phyloP scores from a whole-genome alignment of 2,797 vertebrate genomes.

The Manis crassicaudata region DNA sequence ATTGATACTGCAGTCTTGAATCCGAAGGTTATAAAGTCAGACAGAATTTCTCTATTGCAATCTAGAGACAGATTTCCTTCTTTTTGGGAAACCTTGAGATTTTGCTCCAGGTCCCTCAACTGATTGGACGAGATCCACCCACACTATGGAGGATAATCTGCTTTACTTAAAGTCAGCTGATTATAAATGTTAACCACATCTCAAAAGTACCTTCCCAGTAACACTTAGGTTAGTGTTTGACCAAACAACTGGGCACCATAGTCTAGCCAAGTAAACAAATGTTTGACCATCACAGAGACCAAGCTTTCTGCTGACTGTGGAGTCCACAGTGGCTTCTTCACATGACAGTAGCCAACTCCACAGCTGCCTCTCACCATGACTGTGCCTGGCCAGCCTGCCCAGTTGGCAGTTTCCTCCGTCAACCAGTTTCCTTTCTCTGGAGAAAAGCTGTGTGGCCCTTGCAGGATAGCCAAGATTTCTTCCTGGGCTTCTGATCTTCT shows the following conservation, averaged over 20 bases:
- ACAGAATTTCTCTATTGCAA: background rate
- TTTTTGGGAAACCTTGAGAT: background rate
- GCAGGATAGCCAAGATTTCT: background rate
- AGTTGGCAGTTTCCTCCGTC: background rate
- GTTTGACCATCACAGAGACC: background rate
- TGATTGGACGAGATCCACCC: background rate
- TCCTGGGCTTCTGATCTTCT: background rate
- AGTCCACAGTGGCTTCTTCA: background rate
- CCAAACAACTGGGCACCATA: background rate
- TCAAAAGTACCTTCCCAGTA: background rate
- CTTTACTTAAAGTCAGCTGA: background rate
- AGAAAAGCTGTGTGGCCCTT: background rate
- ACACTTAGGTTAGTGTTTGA: background rate
- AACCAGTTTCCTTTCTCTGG: background rate
- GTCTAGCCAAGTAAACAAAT: background rate
- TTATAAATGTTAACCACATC: background rate
- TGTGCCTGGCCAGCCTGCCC: rapidly evolving
- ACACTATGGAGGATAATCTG: background rate
- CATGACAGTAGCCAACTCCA: background rate
- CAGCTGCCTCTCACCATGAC: no score
- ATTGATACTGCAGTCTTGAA: background rate
- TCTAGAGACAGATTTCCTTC: background rate
- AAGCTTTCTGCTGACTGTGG: background rate
- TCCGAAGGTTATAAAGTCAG: background rate
- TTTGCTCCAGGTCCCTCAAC: background rate